Percentiles rank a stretch among this genome's conserved stretches.
Conservation (phyloP, 2,113 vertebrate genomes). For the Tautogolabrus adspersus region DNA sequence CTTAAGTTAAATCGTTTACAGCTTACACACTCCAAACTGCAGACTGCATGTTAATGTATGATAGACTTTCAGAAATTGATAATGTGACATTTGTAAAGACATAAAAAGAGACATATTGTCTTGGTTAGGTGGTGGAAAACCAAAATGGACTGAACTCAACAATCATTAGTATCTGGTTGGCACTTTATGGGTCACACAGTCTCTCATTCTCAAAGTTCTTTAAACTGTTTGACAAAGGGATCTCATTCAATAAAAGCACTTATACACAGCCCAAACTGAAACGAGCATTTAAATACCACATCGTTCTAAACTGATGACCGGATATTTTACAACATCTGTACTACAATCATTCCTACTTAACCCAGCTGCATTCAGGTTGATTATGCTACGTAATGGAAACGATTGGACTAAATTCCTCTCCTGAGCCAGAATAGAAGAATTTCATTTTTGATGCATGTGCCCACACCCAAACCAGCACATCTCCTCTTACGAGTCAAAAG, state of each 20-base stretch:
- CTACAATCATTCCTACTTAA: slow-evolving; percentile 29
- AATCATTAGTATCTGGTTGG: slow-evolving; percentile 6
- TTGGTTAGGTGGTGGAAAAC: not conserved
- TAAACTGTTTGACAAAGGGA: not conserved
- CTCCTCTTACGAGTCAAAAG: slow-evolving; percentile 64
- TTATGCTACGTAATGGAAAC: slow-evolving; percentile 65
- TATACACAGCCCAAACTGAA: not conserved
- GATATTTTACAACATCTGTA: slow-evolving; percentile 45
- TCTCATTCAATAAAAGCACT: slow-evolving; percentile 5
- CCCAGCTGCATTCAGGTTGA: slow-evolving; percentile 52
- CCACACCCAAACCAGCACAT: slow-evolving; percentile 60
- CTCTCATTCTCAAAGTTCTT: not conserved
- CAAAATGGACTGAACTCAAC: slow-evolving; percentile 17
- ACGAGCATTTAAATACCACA: slow-evolving; percentile 23
- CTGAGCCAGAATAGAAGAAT: slow-evolving; percentile 47
- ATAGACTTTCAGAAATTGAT: not conserved
- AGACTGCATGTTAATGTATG: not conserved
- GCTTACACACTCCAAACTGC: not conserved
- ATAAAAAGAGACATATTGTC: not conserved
- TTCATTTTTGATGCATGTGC: slow-evolving; percentile 53
- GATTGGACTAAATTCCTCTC: slow-evolving; percentile 37
- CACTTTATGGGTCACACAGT: not conserved
- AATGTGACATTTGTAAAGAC: not conserved
- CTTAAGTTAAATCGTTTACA: no score
- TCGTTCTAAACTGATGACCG: slow-evolving; percentile 28